Evolutionary conservation across 1,140 invertebrate species (phyloP).

Genomic region (Plutomurus gul): DNA sequence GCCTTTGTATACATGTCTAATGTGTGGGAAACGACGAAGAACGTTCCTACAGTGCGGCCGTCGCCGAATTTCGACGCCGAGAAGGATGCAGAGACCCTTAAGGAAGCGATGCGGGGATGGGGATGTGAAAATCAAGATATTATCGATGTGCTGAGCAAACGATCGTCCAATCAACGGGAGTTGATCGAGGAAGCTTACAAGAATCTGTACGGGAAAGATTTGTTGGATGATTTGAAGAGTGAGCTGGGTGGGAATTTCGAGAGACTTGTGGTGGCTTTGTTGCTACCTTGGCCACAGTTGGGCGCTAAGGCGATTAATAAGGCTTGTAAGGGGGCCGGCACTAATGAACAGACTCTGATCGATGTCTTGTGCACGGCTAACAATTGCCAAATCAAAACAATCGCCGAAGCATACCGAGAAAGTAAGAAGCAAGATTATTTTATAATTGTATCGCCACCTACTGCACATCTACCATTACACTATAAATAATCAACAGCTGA

Average conservation of each 20-base stretch:
- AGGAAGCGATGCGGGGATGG: conserved; percentile 93
- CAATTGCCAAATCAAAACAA: conserved; percentile 81
- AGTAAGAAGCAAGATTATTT: conserved; percentile 64
- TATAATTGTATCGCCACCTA: too few relatives aligned
- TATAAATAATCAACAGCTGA: background rate
- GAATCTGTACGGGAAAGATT: conserved; percentile 88
- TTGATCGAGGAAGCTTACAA: conserved; percentile 91
- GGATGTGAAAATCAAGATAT: conserved; percentile 91
- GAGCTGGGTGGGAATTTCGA: conserved; percentile 66
- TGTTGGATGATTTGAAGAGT: conserved; percentile 72
- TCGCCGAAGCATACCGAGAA: conserved; percentile 77
- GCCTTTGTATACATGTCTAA: background rate
- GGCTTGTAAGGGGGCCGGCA: conserved; percentile 60
- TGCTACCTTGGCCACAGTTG: conserved; percentile 61
- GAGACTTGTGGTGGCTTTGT: conserved; percentile 62
- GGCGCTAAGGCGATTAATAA: conserved; percentile 62
- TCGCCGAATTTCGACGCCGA: conserved; percentile 84
- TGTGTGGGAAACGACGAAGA: conserved; percentile 61
- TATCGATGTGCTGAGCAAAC: conserved; percentile 83
- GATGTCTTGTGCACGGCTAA: conserved; percentile 87
- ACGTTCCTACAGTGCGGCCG: conserved; percentile 82
- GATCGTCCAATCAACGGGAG: conserved; percentile 85
- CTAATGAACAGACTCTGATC: conserved; percentile 76
- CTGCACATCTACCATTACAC: too few relatives aligned
- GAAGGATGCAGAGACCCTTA: conserved; percentile 81